Evolutionary conservation across 2,888 invertebrate species (phyloP).

Genomic region (Agrilus cyanescens): DNA sequence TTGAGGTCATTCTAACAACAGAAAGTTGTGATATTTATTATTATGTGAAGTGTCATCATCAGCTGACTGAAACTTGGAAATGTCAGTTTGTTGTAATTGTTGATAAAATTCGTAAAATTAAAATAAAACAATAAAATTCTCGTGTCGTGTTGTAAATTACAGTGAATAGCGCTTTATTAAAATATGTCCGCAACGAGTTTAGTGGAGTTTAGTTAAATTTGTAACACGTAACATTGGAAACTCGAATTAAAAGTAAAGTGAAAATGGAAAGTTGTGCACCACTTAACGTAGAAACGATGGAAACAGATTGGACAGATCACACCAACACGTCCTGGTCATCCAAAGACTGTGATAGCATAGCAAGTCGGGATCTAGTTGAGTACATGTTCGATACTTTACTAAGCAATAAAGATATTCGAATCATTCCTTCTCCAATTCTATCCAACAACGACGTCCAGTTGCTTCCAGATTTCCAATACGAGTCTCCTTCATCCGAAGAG

Average conservation of each 20-base stretch:
- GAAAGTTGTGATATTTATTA: too few species aligned
- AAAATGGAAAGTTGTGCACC: slow-evolving; percentile 7
- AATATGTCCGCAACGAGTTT: too few species aligned
- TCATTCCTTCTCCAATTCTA: slow-evolving; percentile 26
- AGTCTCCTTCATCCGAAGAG: slow-evolving; percentile 36
- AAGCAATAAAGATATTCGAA: slow-evolving; percentile 39
- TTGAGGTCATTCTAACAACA: too few species aligned
- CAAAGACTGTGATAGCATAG: slow-evolving; percentile 43
- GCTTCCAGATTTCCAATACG: slow-evolving; percentile 44
- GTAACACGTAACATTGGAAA: too few species aligned
- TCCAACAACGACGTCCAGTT: slow-evolving; percentile 31
- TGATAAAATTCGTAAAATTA: too few species aligned
- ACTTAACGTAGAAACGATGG: slow-evolving; percentile 16
- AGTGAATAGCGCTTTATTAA: too few species aligned
- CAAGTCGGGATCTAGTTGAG: slow-evolving; percentile 40
- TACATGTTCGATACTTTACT: slow-evolving; percentile 42
- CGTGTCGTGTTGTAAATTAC: too few species aligned
- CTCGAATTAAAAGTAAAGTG: not conserved
- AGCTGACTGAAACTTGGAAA: too few species aligned
- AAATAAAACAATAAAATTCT: too few species aligned
- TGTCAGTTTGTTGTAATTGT: too few species aligned
- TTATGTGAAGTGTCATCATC: too few species aligned
- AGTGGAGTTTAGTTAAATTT: too few species aligned
- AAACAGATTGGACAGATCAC: slow-evolving; percentile 44
- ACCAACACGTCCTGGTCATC: slow-evolving; percentile 46